These are phyloP conservation scores for Sinopyrophorus schimmeli DNA, from an alignment of 2,888 invertebrate genomes.

Conservation along the genomic window DNA sequence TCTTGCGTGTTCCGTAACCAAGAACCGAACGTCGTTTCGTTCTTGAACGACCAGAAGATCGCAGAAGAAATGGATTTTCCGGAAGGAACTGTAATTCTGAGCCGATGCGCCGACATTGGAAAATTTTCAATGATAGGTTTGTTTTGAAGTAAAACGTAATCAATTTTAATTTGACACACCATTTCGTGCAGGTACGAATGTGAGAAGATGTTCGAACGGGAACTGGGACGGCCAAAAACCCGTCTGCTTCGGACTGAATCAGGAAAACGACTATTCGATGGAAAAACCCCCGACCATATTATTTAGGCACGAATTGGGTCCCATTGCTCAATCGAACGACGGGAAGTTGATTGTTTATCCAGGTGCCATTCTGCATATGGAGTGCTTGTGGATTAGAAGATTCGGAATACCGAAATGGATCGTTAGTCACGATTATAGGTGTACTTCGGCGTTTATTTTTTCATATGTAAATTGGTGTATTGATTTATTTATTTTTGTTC, in stretches of 20 bases:
- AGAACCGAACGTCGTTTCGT: slow-evolving; percentile 78
- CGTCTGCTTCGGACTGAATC: slow-evolving; percentile 78
- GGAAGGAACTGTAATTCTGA: slow-evolving; percentile 63
- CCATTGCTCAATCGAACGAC: slow-evolving; percentile 85
- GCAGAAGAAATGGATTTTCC: slow-evolving; percentile 79
- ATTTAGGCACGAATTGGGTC: slow-evolving; percentile 79
- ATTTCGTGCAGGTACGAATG: slow-evolving; percentile 70
- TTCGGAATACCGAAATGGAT: slow-evolving; percentile 88
- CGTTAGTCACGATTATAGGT: slow-evolving; percentile 68
- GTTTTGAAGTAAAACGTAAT: no score
- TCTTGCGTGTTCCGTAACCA: slow-evolving; percentile 77
- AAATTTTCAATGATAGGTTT: slow-evolving; percentile 74
- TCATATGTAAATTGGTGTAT: background rate
- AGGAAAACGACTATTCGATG: slow-evolving; percentile 86
- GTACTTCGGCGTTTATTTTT: slow-evolving; percentile 15
- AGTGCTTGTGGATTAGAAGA: slow-evolving; percentile 83
- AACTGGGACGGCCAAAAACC: slow-evolving; percentile 82
- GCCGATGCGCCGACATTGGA: slow-evolving; percentile 82
- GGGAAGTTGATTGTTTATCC: slow-evolving; percentile 85
- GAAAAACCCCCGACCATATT: slow-evolving; percentile 84
- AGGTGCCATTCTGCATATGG: slow-evolving; percentile 84
- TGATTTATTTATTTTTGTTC: background rate
- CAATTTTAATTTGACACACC: no score
- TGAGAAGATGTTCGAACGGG: slow-evolving; percentile 73
- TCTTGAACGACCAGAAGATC: slow-evolving; percentile 78